Evolutionary conservation across 2,888 invertebrate species (phyloP).

Genomic region (Polydrusus pterygomalis): DNA sequence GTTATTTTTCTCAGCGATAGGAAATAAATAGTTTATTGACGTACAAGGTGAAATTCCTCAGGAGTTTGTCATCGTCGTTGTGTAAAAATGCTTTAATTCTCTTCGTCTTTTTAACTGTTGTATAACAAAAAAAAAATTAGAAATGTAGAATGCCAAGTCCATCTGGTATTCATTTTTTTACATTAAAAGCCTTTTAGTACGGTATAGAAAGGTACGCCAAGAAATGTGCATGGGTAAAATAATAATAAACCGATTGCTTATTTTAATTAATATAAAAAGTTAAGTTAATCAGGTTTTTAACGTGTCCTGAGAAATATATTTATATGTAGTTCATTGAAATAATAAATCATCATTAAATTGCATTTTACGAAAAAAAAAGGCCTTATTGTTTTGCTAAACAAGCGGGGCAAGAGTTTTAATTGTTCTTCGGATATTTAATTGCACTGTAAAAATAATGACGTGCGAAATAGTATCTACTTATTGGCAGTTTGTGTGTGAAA

Average conservation of each 20-base stretch:
- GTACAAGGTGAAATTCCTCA: constrained; percentile 30
- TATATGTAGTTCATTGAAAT: constrained; percentile 21
- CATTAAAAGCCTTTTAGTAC: too few species aligned
- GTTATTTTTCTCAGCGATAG: constrained; percentile 35
- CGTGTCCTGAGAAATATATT: constrained; percentile 21
- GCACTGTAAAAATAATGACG: constrained; percentile 24
- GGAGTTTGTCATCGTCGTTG: constrained; percentile 9
- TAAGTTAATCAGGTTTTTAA: too few species aligned
- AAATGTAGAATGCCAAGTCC: too few species aligned
- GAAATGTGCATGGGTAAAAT: too few species aligned
- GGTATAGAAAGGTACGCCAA: not conserved
- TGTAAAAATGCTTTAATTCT: too few species aligned
- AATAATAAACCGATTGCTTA: too few species aligned
- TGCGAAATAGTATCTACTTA: constrained; percentile 15
- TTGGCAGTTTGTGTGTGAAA: constrained; percentile 24
- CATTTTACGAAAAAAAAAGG: constrained; percentile 19
- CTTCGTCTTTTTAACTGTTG: too few species aligned
- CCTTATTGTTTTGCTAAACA: constrained; percentile 20
- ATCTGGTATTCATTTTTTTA: too few species aligned
- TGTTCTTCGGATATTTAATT: constrained; percentile 22
- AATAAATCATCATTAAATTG: constrained; percentile 22
- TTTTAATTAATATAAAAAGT: constrained; percentile 11
- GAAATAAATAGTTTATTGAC: constrained; percentile 39
- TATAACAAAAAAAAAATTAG: too few species aligned
- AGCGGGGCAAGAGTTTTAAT: constrained; percentile 22